Percentiles rank a stretch among this genome's conserved stretches.
These are phyloP conservation scores for Poeciliopsis presidionis DNA, from an alignment of 2,797 vertebrate species.

Conservation along the genomic window DNA sequence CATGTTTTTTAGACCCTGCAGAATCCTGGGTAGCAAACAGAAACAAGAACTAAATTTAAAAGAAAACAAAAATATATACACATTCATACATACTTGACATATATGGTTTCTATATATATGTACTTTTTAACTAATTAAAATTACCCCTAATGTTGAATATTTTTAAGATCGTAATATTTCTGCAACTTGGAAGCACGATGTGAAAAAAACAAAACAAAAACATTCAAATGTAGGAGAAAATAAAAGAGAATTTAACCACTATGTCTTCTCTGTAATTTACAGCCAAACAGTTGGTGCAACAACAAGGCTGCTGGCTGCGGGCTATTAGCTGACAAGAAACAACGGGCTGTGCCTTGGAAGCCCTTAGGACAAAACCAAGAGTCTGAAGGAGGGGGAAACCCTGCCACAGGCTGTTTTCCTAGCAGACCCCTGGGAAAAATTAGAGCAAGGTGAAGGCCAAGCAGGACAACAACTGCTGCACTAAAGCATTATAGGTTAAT, in stretches of 20 bases:
- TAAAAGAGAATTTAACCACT: slow-evolving; percentile 27
- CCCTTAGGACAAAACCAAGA: slow-evolving; percentile 45
- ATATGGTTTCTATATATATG: neutral
- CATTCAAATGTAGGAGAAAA: slow-evolving; percentile 5
- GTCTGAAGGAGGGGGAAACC: slow-evolving; percentile 28
- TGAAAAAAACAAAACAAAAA: neutral
- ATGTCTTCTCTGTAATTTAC: slow-evolving; percentile 40
- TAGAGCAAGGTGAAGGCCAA: slow-evolving; percentile 38
- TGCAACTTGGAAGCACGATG: neutral
- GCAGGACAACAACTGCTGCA: slow-evolving; percentile 44
- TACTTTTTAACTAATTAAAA: neutral
- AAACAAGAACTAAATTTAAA: neutral
- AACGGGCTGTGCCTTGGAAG: slow-evolving; percentile 42
- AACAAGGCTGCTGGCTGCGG: slow-evolving; percentile 44
- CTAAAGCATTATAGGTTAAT: slow-evolving; percentile 53
- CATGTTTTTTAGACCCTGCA: neutral
- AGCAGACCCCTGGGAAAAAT: slow-evolving; percentile 39
- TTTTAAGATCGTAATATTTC: neutral
- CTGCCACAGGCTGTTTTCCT: slow-evolving; percentile 45
- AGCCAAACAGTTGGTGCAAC: slow-evolving; percentile 25
- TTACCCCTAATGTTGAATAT: neutral
- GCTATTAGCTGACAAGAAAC: slow-evolving; percentile 59
- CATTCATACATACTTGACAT: neutral
- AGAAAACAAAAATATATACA: slow-evolving; percentile 19
- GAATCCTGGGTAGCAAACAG: neutral